Percentiles rank a stretch among this genome's conserved stretches.
These are phyloP conservation scores for Echinarachnius parma DNA, from an alignment of 53 echinoderm and acorn worm species.

Conservation along the genomic window DNA sequence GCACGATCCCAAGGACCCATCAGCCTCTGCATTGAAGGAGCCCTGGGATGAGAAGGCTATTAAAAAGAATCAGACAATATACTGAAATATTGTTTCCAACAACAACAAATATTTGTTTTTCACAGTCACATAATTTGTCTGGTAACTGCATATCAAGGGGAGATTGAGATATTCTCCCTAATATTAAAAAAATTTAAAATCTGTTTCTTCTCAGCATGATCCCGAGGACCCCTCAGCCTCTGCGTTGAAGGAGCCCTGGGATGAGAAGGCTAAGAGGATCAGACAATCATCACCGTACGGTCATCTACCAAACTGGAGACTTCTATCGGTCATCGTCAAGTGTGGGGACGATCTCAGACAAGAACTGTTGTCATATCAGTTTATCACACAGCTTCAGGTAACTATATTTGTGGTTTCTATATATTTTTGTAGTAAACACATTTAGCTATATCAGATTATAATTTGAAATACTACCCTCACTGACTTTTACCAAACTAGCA, in stretches of 20 bases:
- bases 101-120: too few relatives aligned
- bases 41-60: constrained; percentile 98
- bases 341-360: constrained; percentile 95
- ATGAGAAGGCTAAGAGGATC: constrained; percentile 86
- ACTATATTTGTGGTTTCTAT: neutral
- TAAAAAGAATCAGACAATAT: too few relatives aligned
- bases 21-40: constrained; percentile 96
- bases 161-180: too few relatives aligned
- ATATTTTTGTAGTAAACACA: too few relatives aligned
- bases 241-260: constrained; percentile 98
- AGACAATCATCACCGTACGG: constrained; percentile 92
- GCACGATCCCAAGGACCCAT: constrained; percentile 96
- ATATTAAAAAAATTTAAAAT: too few relatives aligned
- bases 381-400: constrained; percentile 93
- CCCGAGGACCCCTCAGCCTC: constrained; percentile 97
- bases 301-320: constrained; percentile 94
- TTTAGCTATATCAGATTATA: too few relatives aligned
- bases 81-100: too few relatives aligned
- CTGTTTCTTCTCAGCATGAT: constrained; percentile 57
- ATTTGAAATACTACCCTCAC: too few relatives aligned
- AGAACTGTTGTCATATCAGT: constrained; percentile 86
- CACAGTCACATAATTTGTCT: too few relatives aligned
- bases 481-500: too few relatives aligned
- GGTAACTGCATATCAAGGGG: too few relatives aligned
- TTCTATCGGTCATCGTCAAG: constrained; percentile 90